These are phyloP conservation scores for Mamestra configurata DNA, from an alignment of 1,140 invertebrate species.

Conservation along the genomic window DNA sequence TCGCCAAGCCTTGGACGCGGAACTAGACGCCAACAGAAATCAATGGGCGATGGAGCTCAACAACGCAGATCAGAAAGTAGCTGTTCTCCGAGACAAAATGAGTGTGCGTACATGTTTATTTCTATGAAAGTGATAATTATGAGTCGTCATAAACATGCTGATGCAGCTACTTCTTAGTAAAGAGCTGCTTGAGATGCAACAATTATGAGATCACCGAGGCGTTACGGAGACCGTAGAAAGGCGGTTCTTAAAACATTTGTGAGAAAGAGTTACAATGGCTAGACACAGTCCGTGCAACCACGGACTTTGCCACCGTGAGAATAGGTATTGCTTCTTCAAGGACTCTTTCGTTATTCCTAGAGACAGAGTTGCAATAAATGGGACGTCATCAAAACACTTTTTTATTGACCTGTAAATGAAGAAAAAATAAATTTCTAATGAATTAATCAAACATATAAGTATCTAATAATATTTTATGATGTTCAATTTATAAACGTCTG, in stretches of 20 bases:
- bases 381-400: too few species aligned
- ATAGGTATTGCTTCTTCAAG: not conserved
- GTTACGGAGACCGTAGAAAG: constrained; percentile 25
- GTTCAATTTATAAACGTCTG: too few species aligned
- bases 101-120: constrained; percentile 62
- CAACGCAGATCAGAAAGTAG: constrained; percentile 68
- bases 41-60: constrained; percentile 60
- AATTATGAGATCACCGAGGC: constrained; percentile 37
- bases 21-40: constrained; percentile 37
- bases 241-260: constrained; percentile 14
- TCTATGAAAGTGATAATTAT: constrained; percentile 27
- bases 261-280: constrained; percentile 29
- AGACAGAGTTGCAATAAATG: too few species aligned
- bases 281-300: not conserved
- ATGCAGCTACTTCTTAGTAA: constrained; percentile 19
- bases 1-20: not conserved
- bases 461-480: too few species aligned
- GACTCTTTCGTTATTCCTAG: not conserved
- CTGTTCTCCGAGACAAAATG: constrained; percentile 72
- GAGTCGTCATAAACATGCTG: constrained; percentile 20
- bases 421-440: too few species aligned
- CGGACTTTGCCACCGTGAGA: not conserved
- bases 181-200: constrained; percentile 12
- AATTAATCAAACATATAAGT: too few species aligned
- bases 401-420: too few species aligned